Conservation (phyloP, 1,140 invertebrate genomes). For the Drosophila sulfurigaster region DNA sequence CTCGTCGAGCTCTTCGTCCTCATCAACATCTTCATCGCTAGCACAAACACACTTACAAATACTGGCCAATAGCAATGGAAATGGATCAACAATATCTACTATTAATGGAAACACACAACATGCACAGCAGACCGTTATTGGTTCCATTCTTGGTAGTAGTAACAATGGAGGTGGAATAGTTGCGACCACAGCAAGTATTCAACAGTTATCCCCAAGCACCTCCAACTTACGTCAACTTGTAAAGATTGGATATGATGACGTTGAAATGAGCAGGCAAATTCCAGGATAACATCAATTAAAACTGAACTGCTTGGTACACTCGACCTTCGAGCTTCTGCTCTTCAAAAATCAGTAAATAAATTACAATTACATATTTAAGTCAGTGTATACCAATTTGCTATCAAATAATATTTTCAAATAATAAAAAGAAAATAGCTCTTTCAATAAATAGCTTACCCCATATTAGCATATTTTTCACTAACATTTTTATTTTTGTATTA, state of each 20-base stretch:
- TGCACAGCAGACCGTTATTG: slow-evolving; percentile 86
- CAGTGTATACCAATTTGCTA: slow-evolving; percentile 12
- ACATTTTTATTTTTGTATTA: background rate
- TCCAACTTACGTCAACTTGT: slow-evolving; percentile 95
- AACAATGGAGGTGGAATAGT: slow-evolving; percentile 86
- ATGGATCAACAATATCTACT: slow-evolving; percentile 53
- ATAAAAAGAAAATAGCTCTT: background rate
- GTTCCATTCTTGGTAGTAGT: slow-evolving; percentile 87
- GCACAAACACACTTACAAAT: slow-evolving; percentile 73
- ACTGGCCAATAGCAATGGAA: slow-evolving; percentile 65
- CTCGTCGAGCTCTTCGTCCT: slow-evolving; percentile 82
- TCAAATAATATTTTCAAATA: background rate
- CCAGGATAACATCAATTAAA: slow-evolving; percentile 35
- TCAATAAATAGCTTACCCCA: slow-evolving; percentile 15
- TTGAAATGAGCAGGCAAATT: slow-evolving; percentile 22
- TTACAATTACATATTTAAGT: slow-evolving; percentile 42
- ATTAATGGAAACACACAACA: slow-evolving; percentile 85
- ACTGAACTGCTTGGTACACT: background rate
- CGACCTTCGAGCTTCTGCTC: slow-evolving; percentile 6
- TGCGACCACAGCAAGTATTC: slow-evolving; percentile 85
- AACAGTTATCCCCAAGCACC: slow-evolving; percentile 92
- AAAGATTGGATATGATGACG: slow-evolving; percentile 36
- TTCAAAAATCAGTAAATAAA: slow-evolving; percentile 61
- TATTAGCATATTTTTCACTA: slow-evolving; percentile 8
- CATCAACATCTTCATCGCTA: slow-evolving; percentile 82